phyloP scores from a whole-genome alignment of 2,113 vertebrate species.

The Pardalotus punctatus region DNA sequence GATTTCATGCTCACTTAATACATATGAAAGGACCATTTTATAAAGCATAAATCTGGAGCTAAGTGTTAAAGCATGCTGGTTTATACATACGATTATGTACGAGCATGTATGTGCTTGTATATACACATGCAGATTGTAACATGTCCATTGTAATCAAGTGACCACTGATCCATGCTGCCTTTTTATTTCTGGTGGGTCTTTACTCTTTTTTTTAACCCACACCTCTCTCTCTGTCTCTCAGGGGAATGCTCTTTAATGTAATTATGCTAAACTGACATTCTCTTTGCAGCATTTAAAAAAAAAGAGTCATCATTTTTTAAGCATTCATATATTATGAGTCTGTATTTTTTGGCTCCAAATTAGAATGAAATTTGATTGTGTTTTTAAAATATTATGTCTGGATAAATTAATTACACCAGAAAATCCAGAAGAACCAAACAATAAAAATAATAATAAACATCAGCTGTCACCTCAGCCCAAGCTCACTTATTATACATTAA shows the following conservation, averaged over 20 bases:
- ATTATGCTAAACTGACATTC: slow-evolving; percentile 68
- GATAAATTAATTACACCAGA: slow-evolving; percentile 57
- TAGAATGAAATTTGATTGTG: slow-evolving; percentile 57
- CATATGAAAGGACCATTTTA: slow-evolving; percentile 30
- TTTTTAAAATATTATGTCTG: slow-evolving; percentile 59
- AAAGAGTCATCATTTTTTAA: slow-evolving; percentile 59
- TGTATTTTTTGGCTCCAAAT: slow-evolving; percentile 66
- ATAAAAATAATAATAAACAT: slow-evolving; percentile 31
- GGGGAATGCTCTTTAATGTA: slow-evolving; percentile 56
- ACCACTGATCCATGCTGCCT: slow-evolving; percentile 48
- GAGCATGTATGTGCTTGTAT: neutral
- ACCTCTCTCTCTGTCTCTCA: neutral
- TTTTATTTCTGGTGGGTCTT: slow-evolving; percentile 62
- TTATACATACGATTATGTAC: neutral
- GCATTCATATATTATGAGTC: slow-evolving; percentile 40
- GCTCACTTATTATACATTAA: neutral
- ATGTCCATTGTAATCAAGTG: slow-evolving; percentile 27
- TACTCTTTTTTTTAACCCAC: neutral
- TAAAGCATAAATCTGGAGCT: neutral
- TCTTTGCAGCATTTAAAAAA: slow-evolving; percentile 40
- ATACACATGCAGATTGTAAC: slow-evolving; percentile 15
- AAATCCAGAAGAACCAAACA: slow-evolving; percentile 42
- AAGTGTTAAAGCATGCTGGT: slow-evolving; percentile 4
- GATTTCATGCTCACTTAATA: slow-evolving; percentile 59
- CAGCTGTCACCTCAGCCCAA: neutral